phyloP scores from a whole-genome alignment of 2,888 invertebrate genomes.

The Prosapia bicincta region DNA sequence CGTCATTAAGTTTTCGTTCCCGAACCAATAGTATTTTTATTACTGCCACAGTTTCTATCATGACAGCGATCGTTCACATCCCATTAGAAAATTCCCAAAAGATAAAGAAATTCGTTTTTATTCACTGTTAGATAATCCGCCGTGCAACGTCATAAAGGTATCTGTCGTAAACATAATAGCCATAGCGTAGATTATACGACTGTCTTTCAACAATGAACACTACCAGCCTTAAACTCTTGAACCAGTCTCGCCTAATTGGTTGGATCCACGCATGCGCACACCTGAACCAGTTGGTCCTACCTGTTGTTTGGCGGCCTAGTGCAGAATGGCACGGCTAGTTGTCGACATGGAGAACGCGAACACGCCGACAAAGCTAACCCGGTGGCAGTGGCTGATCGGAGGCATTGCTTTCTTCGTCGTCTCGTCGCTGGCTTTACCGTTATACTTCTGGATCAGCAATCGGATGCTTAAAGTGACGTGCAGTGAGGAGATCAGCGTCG shows the following conservation, averaged over 20 bases:
- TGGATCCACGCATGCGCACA: not conserved
- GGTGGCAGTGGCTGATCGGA: not conserved
- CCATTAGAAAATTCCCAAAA: too few relatives aligned
- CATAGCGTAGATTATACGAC: not conserved
- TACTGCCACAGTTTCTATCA: too few relatives aligned
- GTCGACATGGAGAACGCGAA: not conserved
- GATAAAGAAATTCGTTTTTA: too few relatives aligned
- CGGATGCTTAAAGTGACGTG: not conserved
- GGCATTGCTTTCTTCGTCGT: not conserved
- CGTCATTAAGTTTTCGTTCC: too few relatives aligned
- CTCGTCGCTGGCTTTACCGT: not conserved
- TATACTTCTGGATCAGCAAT: not conserved
- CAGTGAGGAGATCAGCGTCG: not conserved
- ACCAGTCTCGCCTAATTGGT: not conserved
- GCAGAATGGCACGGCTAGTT: not conserved
- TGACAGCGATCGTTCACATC: too few relatives aligned
- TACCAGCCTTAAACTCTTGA: not conserved
- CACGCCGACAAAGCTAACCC: not conserved
- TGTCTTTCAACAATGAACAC: not conserved
- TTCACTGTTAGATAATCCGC: too few relatives aligned
- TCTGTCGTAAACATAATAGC: too few relatives aligned
- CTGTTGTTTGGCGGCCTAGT: too few relatives aligned
- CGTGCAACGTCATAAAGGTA: too few relatives aligned
- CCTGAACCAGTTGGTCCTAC: not conserved
- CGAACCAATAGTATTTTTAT: too few relatives aligned